Evolutionary conservation across 2,888 invertebrate genomes (phyloP).

Genomic region (Acleris emargana): DNA sequence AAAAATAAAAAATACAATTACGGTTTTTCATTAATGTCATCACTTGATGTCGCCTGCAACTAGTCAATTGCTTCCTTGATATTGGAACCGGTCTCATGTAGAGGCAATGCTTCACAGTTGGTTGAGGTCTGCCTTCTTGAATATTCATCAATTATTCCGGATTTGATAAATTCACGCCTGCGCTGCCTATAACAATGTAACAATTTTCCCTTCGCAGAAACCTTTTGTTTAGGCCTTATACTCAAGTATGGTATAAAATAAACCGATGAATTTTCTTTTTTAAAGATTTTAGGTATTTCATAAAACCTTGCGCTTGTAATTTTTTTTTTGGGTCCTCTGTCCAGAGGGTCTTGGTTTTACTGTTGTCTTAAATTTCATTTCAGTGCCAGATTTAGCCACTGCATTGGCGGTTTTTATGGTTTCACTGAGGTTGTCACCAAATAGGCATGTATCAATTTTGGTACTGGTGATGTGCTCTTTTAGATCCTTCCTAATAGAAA

Average conservation of each 20-base stretch:
- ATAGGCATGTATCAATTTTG: too few species aligned
- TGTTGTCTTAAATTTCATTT: too few species aligned
- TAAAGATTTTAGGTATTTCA: slow-evolving; percentile 14
- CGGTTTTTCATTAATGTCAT: too few species aligned
- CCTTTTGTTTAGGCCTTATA: slow-evolving; percentile 4
- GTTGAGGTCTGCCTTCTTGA: slow-evolving; percentile 1
- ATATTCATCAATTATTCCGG: slow-evolving; percentile 1
- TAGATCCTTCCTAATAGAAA: too few species aligned
- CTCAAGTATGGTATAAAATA: slow-evolving; percentile 3
- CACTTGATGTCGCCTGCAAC: too few species aligned
- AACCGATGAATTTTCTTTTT: not conserved
- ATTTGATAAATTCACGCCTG: slow-evolving; percentile 3
- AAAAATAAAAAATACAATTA: too few species aligned
- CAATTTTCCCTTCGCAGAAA: slow-evolving; percentile 1
- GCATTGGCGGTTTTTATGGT: too few species aligned
- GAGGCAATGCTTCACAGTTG: not conserved
- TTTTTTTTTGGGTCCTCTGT: slow-evolving; percentile 9
- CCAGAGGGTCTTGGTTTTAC: too few species aligned
- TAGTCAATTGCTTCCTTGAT: slow-evolving; percentile 2
- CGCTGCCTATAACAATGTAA: not conserved
- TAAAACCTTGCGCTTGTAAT: slow-evolving; percentile 2
- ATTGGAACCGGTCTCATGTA: not conserved
- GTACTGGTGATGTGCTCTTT: too few species aligned
- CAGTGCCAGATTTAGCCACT: too few species aligned
- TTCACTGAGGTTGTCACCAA: too few species aligned